phyloP scores from a whole-genome alignment of 2,113 vertebrate species.

The Mixornis gularis region DNA sequence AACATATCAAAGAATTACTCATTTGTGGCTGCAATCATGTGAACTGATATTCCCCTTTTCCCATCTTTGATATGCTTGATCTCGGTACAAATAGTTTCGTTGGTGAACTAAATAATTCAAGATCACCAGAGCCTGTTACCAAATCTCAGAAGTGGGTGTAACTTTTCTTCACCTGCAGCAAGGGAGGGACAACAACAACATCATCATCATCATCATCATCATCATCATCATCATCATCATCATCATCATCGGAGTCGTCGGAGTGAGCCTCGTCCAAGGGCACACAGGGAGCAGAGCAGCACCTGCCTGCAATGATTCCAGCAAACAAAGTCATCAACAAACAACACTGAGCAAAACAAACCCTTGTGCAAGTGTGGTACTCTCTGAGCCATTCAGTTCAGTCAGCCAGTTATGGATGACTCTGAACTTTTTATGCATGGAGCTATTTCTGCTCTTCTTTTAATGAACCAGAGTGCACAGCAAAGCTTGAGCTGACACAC shows the following conservation, averaged over 20 bases:
- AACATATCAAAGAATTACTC: background rate
- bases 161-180: slow-evolving; percentile 64
- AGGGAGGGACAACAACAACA: slow-evolving; percentile 71
- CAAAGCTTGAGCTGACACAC: background rate
- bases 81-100: background rate
- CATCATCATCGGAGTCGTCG: slow-evolving; percentile 82
- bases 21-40: background rate
- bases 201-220: slow-evolving; percentile 83
- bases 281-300: background rate
- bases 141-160: background rate
- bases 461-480: background rate
- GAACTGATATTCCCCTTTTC: background rate
- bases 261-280: slow-evolving; percentile 64
- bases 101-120: background rate
- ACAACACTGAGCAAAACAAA: background rate
- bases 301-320: slow-evolving; percentile 49
- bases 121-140: background rate
- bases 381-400: background rate
- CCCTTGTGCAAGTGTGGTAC: background rate
- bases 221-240: no score
- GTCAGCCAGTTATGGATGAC: background rate
- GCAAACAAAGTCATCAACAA: background rate
- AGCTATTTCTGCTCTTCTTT: background rate
- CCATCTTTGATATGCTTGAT: background rate
- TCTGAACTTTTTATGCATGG: background rate